Conservation (phyloP, 2,888 invertebrate genomes). For the Eupithecia tripunctaria region DNA sequence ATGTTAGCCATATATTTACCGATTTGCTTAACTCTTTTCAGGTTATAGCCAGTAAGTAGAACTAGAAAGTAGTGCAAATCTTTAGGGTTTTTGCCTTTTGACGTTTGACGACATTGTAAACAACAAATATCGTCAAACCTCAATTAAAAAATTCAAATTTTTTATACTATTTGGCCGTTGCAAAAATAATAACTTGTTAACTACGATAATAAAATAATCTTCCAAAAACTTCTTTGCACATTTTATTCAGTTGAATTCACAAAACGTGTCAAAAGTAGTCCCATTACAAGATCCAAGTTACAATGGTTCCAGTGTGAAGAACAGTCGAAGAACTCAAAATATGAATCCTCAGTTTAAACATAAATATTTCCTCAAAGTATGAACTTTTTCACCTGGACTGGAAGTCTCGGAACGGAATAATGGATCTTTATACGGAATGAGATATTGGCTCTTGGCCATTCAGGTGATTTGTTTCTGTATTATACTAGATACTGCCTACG, state of each 20-base stretch:
- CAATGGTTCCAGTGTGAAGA: neutral
- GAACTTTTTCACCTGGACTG: slow-evolving; percentile 16
- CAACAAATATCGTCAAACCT: too few relatives aligned
- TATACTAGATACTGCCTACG: neutral
- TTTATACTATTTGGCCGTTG: too few relatives aligned
- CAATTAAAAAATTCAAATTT: too few relatives aligned
- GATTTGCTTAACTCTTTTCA: neutral
- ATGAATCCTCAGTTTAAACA: slow-evolving; percentile 14
- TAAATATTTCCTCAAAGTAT: slow-evolving; percentile 22
- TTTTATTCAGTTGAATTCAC: too few relatives aligned
- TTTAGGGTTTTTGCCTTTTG: too few relatives aligned
- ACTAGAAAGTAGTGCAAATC: too few relatives aligned
- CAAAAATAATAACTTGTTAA: too few relatives aligned
- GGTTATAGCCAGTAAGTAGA: too few relatives aligned
- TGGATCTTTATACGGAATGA: neutral
- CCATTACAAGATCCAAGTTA: neutral
- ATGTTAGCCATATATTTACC: neutral
- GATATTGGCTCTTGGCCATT: neutral
- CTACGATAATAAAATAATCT: too few relatives aligned
- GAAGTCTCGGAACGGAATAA: slow-evolving; percentile 7
- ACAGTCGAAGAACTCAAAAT: slow-evolving; percentile 7
- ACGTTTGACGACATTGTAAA: too few relatives aligned
- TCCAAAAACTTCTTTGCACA: too few relatives aligned
- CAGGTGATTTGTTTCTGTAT: neutral
- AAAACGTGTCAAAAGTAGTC: too few relatives aligned